Evolutionary conservation across 2,888 invertebrate species (phyloP).

Genomic region (Hanleya hanleyi): DNA sequence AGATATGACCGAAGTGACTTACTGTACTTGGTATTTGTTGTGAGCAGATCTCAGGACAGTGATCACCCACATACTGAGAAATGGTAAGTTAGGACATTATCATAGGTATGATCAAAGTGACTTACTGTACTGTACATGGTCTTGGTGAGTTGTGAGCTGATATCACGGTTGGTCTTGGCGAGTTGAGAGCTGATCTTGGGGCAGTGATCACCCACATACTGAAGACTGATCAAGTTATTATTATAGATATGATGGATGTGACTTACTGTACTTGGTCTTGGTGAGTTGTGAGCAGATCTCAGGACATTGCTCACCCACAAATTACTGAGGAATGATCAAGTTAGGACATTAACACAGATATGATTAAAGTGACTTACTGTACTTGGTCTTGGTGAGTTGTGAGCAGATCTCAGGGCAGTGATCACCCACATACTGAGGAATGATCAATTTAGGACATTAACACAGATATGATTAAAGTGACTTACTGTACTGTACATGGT

Average conservation of each 20-base stretch:
- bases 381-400: slow-evolving; percentile 79
- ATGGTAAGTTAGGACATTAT: slow-evolving; percentile 82
- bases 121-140: too few relatives aligned
- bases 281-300: slow-evolving; percentile 80
- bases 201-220: slow-evolving; percentile 77
- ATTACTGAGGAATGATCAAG: slow-evolving; percentile 80
- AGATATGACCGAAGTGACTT: too few relatives aligned
- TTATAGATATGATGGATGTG: too few relatives aligned
- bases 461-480: slow-evolving; percentile 80
- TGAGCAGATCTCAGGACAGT: slow-evolving; percentile 81
- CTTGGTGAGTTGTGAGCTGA: too few relatives aligned
- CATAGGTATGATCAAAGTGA: slow-evolving; percentile 80
- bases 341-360: too few relatives aligned
- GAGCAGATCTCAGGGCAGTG: slow-evolving; percentile 81
- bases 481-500: too few relatives aligned
- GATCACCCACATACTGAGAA: slow-evolving; percentile 76
- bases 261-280: slow-evolving; percentile 77
- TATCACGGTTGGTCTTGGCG: slow-evolving; percentile 80
- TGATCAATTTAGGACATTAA: slow-evolving; percentile 83
- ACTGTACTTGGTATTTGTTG: slow-evolving; percentile 78
- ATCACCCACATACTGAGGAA: slow-evolving; percentile 77
- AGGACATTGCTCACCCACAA: slow-evolving; percentile 78
- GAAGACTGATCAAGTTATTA: slow-evolving; percentile 81
- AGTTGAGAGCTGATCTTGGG: slow-evolving; percentile 80
- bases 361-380: slow-evolving; percentile 77